Base-by-base conservation (phyloP, 2,797 vertebrate species). In the Girardinus metallicus region DNA sequence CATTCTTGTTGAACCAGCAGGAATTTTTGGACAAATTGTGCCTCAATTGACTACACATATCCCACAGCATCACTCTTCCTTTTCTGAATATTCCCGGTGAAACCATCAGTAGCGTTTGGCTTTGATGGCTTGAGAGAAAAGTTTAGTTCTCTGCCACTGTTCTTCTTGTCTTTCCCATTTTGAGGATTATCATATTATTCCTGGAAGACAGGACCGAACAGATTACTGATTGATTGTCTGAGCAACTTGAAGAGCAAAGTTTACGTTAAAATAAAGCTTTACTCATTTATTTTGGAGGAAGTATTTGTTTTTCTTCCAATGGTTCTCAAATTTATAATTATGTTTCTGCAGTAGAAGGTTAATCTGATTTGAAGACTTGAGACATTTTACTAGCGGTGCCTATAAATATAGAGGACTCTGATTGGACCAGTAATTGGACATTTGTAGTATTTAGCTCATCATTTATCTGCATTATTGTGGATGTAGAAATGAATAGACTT, bases 1-100 rank as follows among this genome's bases (percentile, higher is more conserved):
- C n/a, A 21, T 73, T 74, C 29, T n/a, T 73, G 77, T 79, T 36
- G 51, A 62, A 64, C 55, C 34, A 47, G 34, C 55, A n/a, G 12
- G 21, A 21, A 18, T 73, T 2, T 18, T 64, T 57, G 1, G 12
- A 26, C 31, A 74, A 31, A 53, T 39, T 36, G 4, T 36, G 2
- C 36, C 66, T 74, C 13, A 12, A 1, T 29, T n/a, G 55, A 57
- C 11, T 2, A 68, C 34, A 41, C 36, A 39, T 66, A 4, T 29
- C 57, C 57, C 57, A 31, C 57, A 62, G 57, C 57, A 62, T 31
- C 57, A 62, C n/a, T 62, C 15, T 26, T 9, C 21, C 21, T 53
- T 26, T 2, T 26, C 51, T 29, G n/a, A 11, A 55, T 55, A n/a
- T 57, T 57, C 55, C 12, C 26, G 1, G n/a, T 62, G 60, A 18